Base-by-base conservation (phyloP, 2,888 invertebrate species). In the Mimas tiliae region DNA sequence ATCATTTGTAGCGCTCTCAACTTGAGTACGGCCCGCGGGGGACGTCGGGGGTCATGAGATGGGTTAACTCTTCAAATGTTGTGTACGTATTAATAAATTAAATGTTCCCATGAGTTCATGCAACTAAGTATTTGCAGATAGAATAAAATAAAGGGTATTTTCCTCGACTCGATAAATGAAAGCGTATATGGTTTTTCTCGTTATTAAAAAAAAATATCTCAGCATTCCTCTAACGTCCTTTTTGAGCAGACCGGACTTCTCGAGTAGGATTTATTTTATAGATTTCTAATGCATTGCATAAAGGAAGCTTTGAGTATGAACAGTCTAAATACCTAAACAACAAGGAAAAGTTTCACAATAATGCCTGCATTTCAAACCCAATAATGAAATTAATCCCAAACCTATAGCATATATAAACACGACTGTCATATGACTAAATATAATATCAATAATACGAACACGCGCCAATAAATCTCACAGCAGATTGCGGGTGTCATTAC, bases 61-160 rank as follows among this genome's bases (percentile, higher is more conserved):
- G n/a, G 12, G 53, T 9, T 7, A 14, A 6, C 62, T 34, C 14
- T 62, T 45, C 27, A 47, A 48, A 27, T 27, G n/a, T 63, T 63
- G 47, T 63, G 6, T 63, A 62, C 34, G 9, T 47, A 27, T 48
- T 63, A 33, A 63, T 63, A 63, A 48, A 63, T 33, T 63, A 63
- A 63, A 21, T 27, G 27, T 21, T 63, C n/a, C 47, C 33, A 27
- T 16, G 38, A 19, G 38, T 16, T n/a, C 12, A 16, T 58, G 38
- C 1, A 55, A 55, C 33, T 55, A n/a, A n/a, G n/a, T n/a, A 55
- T 55, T 55, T 55, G 14, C 53, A n/a, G 33, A 55, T 16, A 53
- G 27, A 33, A 55, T 14, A 33, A 55, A 14, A 33, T 55, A 7
- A 14, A 8, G 8, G 33, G 33, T 55, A 4, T 55, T 21, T 33